These are phyloP conservation scores for Nerophis lumbriciformis DNA, from an alignment of 2,113 vertebrate species.

Conservation along the genomic window DNA sequence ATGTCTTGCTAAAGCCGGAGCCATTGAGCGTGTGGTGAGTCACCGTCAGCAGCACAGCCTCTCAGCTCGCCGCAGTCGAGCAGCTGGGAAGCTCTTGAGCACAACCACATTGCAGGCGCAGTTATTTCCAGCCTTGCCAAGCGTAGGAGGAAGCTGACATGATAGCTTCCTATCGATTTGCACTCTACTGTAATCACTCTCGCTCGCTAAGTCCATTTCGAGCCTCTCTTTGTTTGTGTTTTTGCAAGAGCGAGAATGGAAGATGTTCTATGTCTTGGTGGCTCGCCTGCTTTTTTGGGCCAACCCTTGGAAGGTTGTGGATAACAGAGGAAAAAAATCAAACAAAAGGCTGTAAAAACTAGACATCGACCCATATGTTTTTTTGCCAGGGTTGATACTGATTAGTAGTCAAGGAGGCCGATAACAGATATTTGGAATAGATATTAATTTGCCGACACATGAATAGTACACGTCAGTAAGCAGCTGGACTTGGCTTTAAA, in stretches of 20 bases:
- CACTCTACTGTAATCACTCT: constrained; percentile 64
- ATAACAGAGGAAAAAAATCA: neutral
- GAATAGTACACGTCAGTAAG: too few relatives aligned
- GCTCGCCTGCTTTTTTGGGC: constrained; percentile 6
- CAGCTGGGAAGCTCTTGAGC: constrained; percentile 65
- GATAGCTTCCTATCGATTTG: constrained; percentile 69
- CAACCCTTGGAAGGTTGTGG: constrained; percentile 14
- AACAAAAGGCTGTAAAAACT: neutral
- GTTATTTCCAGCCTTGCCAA: constrained; percentile 51
- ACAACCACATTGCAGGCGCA: constrained; percentile 52
- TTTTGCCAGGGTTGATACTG: too few relatives aligned
- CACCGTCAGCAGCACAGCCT: constrained; percentile 38
- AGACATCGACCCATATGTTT: neutral
- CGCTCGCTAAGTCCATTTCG: constrained; percentile 35
- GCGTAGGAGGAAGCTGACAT: constrained; percentile 64
- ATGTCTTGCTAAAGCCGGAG: constrained; percentile 23
- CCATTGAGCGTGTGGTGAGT: constrained; percentile 41
- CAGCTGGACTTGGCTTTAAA: too few relatives aligned
- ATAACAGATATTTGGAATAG: too few relatives aligned
- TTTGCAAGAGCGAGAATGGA: constrained; percentile 23
- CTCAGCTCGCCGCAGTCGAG: constrained; percentile 27
- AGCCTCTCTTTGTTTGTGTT: constrained; percentile 16
- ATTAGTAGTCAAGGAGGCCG: too few relatives aligned
- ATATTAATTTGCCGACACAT: too few relatives aligned
- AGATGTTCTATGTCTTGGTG: constrained; percentile 14